These are phyloP conservation scores for Helicoverpa armigera DNA, from an alignment of 1,140 invertebrate genomes.

Conservation along the genomic window DNA sequence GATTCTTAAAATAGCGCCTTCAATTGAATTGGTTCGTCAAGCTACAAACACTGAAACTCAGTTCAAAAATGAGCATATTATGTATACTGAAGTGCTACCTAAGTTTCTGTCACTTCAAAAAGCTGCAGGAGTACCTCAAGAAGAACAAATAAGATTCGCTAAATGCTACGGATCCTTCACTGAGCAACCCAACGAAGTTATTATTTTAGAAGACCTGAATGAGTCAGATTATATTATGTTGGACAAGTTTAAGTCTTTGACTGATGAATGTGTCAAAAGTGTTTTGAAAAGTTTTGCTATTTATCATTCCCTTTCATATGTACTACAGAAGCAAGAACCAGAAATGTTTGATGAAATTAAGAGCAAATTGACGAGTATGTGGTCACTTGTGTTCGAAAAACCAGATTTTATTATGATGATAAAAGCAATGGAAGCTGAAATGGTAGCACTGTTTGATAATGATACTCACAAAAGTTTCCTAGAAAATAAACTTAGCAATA, in stretches of 20 bases:
- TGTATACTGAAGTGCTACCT: slow-evolving; percentile 64
- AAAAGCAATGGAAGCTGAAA: background rate
- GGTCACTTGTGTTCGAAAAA: background rate
- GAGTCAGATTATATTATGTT: slow-evolving; percentile 78
- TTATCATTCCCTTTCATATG: slow-evolving; percentile 86
- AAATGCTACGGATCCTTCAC: slow-evolving; percentile 73
- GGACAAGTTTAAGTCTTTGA: slow-evolving; percentile 79
- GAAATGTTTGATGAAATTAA: slow-evolving; percentile 59
- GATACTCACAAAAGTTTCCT: slow-evolving; percentile 34
- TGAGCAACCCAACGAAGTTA: slow-evolving; percentile 77
- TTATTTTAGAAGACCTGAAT: slow-evolving; percentile 87
- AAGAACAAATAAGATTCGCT: slow-evolving; percentile 69
- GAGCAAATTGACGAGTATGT: slow-evolving; percentile 36
- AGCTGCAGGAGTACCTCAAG: slow-evolving; percentile 55
- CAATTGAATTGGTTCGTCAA: background rate
- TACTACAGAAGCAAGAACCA: slow-evolving; percentile 76
- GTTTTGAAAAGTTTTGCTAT: slow-evolving; percentile 85
- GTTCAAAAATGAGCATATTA: slow-evolving; percentile 22
- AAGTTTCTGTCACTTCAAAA: slow-evolving; percentile 67
- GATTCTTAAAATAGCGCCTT: slow-evolving; percentile 13
- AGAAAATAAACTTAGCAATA: background rate
- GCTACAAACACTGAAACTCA: background rate
- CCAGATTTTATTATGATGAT: background rate
- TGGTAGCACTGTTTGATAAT: background rate
- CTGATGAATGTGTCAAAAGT: slow-evolving; percentile 78